These are phyloP conservation scores for Strix uralensis DNA, from an alignment of 2,113 vertebrate species.

Conservation along the genomic window DNA sequence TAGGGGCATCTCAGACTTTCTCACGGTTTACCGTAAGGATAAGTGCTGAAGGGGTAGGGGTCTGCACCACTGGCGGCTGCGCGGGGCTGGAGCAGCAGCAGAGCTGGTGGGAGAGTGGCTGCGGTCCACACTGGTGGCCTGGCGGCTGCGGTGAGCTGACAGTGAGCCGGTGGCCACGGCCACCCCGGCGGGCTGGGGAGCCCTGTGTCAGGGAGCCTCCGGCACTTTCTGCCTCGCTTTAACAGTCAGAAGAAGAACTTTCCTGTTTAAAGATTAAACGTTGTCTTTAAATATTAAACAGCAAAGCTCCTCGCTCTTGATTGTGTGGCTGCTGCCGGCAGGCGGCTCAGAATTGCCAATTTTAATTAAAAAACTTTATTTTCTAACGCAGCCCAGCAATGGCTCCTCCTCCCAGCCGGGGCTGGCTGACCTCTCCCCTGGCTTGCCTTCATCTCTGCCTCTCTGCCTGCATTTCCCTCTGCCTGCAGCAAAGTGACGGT, in stretches of 20 bases:
- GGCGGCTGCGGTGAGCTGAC: neutral
- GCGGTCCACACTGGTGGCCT: neutral
- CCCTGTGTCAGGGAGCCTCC: neutral
- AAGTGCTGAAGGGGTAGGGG: neutral
- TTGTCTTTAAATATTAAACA: constrained; percentile 75
- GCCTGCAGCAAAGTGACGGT: neutral
- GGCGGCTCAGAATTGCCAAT: constrained; percentile 68
- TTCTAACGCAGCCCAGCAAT: constrained; percentile 12
- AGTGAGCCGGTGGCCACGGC: neutral
- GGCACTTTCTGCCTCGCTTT: constrained; percentile 17
- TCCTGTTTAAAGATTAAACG: constrained; percentile 76
- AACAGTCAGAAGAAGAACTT: constrained; percentile 74
- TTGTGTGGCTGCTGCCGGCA: constrained; percentile 68
- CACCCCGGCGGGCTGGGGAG: neutral
- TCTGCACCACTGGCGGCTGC: accelerated
- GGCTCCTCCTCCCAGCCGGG: neutral
- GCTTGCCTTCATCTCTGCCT: neutral
- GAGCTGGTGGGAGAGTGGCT: neutral
- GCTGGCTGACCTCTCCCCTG: neutral
- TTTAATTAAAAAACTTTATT: constrained; percentile 74
- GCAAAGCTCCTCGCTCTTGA: constrained; percentile 66
- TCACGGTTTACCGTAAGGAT: neutral
- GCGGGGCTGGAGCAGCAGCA: accelerated
- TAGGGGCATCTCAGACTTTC: neutral
- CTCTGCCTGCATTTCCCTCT: neutral